Evolutionary conservation across 1,140 invertebrate species (phyloP), one percentile per base, ranked within the genome.

Genomic region (Cardiocondyla obscurior): DNA sequence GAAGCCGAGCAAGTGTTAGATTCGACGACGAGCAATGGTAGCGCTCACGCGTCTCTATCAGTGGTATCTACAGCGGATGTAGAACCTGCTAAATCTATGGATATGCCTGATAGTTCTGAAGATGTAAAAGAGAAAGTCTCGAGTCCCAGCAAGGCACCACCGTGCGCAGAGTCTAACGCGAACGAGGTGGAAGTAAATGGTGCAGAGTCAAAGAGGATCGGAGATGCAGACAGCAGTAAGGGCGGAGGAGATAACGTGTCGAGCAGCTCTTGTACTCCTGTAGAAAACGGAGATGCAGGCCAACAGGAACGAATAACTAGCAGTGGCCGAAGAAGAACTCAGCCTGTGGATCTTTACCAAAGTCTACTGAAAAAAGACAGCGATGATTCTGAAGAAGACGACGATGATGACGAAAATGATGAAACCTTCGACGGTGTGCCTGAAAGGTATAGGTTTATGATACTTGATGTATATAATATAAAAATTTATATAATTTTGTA

Each of bases 51-150:
- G 33, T 81, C 88, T 16, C 46, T 79, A 16, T 81, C 89, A 30
- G 84, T 89, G 7, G 88, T 36, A 28, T 90, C 90, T 7, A 90
- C 86, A 16, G 90, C 69, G 39, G 88, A 91, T 67, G 88, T 90
- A 73, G 93, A 94, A 58, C 83, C 92, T 69, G 28, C 58, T 19
- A 93, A 93, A 73, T 85, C 79, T 42, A 89, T 83, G 51, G 89
- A 94, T n/a, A 94, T 94, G 88, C 95, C 95, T 4, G 95, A 96
- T 69, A 96, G 95, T 82, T 95, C 95, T 0, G 95, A 92, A 46
- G 95, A 95, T 86, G 93, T 94, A 42, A 94, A 94, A 53, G 91
- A 93, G 36, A 92, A 94, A 82, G 94, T 95, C 55, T 94, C 95
- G 28, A 88, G 86, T 57, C 94, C 94, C 6, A 94, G 91, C 28